Conservation (phyloP, 2,888 invertebrate genomes). For the Rhodophaea formosa region DNA sequence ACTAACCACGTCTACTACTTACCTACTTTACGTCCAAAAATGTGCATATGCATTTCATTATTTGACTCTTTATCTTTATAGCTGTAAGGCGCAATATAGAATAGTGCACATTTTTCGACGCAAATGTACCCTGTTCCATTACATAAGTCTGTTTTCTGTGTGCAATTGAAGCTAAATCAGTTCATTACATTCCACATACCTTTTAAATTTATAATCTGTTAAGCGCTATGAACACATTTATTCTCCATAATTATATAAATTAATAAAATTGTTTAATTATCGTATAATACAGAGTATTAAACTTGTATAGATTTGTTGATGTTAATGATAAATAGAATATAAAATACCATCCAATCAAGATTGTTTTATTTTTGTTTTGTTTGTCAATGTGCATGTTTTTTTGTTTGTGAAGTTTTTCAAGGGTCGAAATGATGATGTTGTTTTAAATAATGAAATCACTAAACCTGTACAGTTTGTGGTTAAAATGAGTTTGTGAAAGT, state of each 20-base stretch:
- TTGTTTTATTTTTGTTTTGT: slow-evolving; percentile 47
- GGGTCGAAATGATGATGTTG: not conserved
- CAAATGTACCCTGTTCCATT: slow-evolving; percentile 16
- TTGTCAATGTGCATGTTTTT: slow-evolving; percentile 33
- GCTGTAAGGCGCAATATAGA: not conserved
- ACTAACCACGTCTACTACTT: slow-evolving; percentile 41
- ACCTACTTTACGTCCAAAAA: slow-evolving; percentile 15
- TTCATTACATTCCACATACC: slow-evolving; percentile 51
- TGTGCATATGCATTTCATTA: not conserved
- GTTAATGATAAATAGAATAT: slow-evolving; percentile 45
- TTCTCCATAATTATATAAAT: slow-evolving; percentile 35
- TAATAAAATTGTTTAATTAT: slow-evolving; percentile 34
- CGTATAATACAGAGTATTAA: slow-evolving; percentile 51
- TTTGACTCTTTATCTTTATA: slow-evolving; percentile 1
- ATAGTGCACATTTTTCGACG: not conserved
- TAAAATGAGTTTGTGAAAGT: slow-evolving; percentile 12
- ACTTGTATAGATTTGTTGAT: slow-evolving; percentile 68
- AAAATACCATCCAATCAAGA: slow-evolving; percentile 35
- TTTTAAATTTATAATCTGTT: slow-evolving; percentile 9
- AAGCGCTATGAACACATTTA: slow-evolving; percentile 19
- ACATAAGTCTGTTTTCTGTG: slow-evolving; percentile 45
- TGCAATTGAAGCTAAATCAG: slow-evolving; percentile 54
- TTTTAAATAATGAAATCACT: slow-evolving; percentile 9
- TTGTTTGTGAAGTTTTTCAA: slow-evolving; percentile 11
- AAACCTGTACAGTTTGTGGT: slow-evolving; percentile 24